Evolutionary conservation across 2,113 vertebrate genomes (phyloP).

Genomic region (Galeopterus variegatus): DNA sequence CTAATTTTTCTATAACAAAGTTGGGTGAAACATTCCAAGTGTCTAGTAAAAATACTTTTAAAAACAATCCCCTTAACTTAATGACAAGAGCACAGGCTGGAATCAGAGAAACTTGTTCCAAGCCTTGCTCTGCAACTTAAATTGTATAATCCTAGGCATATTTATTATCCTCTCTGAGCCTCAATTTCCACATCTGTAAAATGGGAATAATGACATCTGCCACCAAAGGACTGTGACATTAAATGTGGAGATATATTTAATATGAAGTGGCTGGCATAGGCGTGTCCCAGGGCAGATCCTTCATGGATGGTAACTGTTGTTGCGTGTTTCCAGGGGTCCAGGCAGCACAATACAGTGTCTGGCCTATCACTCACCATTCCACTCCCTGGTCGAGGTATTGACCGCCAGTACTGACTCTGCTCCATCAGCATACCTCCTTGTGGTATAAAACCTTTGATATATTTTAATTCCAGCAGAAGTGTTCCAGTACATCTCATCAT

Average conservation of each 20-base stretch:
- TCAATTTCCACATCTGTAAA: neutral
- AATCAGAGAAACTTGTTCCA: neutral
- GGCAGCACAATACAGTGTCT: rapidly evolving
- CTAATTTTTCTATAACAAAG: neutral
- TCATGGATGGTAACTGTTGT: rapidly evolving
- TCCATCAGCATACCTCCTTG: neutral
- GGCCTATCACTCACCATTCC: slow-evolving; percentile 86
- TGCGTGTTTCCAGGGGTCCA: rapidly evolving
- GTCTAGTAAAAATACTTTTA: neutral
- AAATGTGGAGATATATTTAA: neutral
- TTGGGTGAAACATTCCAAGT: neutral
- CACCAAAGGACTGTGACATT: neutral
- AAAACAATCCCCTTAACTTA: neutral
- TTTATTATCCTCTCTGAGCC: neutral
- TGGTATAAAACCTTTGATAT: slow-evolving; percentile 68
- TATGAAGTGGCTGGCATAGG: neutral
- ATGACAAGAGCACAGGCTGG: neutral
- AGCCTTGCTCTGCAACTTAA: neutral
- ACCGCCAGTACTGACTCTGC: slow-evolving; percentile 80
- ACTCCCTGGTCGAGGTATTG: slow-evolving; percentile 73
- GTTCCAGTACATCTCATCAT: slow-evolving; percentile 86
- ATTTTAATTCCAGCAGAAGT: slow-evolving; percentile 83
- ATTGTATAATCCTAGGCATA: neutral
- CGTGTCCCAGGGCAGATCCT: neutral
- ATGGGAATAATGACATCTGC: neutral